A percentile compares a stretch with the other conserved stretches of the same genome.
phyloP scores from a whole-genome alignment of 2,888 invertebrate species.

The Thera britannica region DNA sequence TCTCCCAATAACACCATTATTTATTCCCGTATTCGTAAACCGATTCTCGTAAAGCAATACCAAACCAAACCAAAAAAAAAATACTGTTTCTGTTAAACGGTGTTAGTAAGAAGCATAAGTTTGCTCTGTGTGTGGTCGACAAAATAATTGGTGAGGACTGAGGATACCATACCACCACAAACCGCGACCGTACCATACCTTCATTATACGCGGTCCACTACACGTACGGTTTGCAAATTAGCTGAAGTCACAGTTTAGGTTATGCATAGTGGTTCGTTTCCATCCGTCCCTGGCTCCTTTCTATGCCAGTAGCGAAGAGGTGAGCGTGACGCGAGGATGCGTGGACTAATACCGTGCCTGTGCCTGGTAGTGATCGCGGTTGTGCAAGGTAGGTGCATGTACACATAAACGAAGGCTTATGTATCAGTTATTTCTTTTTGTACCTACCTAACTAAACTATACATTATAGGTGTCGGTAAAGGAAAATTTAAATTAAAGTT shows the following conservation, averaged over 20 bases:
- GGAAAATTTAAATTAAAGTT: no score
- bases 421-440: no score
- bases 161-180: neutral
- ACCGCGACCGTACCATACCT: slow-evolving; percentile 1
- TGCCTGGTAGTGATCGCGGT: slow-evolving; percentile 31
- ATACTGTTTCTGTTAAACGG: no score
- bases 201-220: neutral
- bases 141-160: slow-evolving; percentile 1
- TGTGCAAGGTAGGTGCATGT: slow-evolving; percentile 40
- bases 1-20: no score
- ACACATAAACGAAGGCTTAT: neutral
- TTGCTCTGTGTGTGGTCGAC: no score
- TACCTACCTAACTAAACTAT: no score
- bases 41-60: no score
- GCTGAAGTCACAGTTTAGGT: slow-evolving; percentile 8
- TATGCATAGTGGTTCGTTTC: neutral
- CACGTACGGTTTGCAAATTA: slow-evolving; percentile 28
- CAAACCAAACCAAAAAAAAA: no score
- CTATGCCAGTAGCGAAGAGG: slow-evolving; percentile 28
- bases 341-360: slow-evolving; percentile 32
- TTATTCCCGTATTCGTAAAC: no score
- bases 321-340: slow-evolving; percentile 42
- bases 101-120: no score
- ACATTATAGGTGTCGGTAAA: no score
- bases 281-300: slow-evolving; percentile 18